Evolutionary conservation across 2,113 vertebrate genomes (phyloP).

Genomic region (Myiopsitta monachus): DNA sequence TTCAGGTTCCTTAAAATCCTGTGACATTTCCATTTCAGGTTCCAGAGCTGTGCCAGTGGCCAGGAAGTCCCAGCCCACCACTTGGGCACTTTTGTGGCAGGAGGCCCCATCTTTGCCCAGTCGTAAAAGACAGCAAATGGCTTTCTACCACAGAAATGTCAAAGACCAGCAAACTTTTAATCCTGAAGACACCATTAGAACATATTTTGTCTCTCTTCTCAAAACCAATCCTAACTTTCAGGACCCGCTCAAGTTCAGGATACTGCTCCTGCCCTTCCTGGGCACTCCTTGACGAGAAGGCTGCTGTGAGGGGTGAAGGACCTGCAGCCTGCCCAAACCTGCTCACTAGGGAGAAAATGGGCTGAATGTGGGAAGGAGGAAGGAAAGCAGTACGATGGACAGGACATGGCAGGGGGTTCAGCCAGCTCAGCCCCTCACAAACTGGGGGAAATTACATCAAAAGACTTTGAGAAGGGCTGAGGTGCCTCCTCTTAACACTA

Average conservation of each 20-base stretch:
- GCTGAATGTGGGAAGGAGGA: neutral
- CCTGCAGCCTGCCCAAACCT: neutral
- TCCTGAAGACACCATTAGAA: neutral
- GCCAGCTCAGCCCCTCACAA: neutral
- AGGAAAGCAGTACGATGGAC: neutral
- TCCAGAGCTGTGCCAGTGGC: neutral
- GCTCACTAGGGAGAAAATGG: neutral
- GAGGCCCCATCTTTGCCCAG: neutral
- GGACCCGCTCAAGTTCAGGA: neutral
- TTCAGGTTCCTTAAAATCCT: constrained; percentile 21
- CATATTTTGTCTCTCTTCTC: constrained; percentile 19
- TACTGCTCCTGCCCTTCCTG: neutral
- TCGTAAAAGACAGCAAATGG: neutral
- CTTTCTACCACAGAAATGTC: constrained; percentile 8
- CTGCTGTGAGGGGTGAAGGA: neutral
- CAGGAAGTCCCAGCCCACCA: neutral
- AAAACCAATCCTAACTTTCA: constrained; percentile 39
- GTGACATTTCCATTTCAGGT: constrained; percentile 18
- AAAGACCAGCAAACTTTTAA: constrained; percentile 12
- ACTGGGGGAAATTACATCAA: neutral
- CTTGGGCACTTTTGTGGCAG: neutral
- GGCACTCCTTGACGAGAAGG: neutral
- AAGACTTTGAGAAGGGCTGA: neutral
- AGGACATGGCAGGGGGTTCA: neutral
- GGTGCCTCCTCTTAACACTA: neutral